phyloP scores from a whole-genome alignment of 2,888 invertebrate genomes.

The Phytoseiulus persimilis region DNA sequence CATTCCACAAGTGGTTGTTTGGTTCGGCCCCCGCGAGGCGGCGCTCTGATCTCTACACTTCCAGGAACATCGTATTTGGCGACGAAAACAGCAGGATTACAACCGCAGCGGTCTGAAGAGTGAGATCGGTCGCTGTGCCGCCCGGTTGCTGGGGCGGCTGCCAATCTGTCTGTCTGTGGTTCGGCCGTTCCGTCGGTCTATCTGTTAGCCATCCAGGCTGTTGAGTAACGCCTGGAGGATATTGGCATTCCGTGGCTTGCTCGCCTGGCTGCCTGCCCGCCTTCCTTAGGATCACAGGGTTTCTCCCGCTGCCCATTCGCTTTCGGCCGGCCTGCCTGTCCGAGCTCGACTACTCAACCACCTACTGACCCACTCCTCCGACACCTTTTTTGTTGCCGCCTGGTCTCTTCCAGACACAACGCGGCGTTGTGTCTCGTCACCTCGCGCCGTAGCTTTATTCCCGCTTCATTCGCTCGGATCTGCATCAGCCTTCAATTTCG shows the following conservation, averaged over 20 bases:
- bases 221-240: not conserved
- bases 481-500: too few relatives aligned
- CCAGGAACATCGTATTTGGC: not conserved
- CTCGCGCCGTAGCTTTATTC: too few relatives aligned
- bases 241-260: not conserved
- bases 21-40: not conserved
- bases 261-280: not conserved
- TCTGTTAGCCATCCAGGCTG: not conserved
- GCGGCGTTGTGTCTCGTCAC: too few relatives aligned
- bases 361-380: too few relatives aligned
- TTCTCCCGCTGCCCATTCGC: too few relatives aligned
- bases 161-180: not conserved
- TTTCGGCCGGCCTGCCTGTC: too few relatives aligned
- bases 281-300: too few relatives aligned
- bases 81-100: not conserved
- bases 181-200: not conserved
- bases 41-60: not conserved
- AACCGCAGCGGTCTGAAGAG: not conserved
- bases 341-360: too few relatives aligned
- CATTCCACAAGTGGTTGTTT: not conserved
- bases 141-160: not conserved
- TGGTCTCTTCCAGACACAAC: too few relatives aligned
- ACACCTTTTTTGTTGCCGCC: too few relatives aligned
- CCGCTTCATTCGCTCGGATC: too few relatives aligned
- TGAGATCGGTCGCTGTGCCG: not conserved